Evolutionary conservation across 2,113 vertebrate species (phyloP).

Genomic region (Sapajus apella): DNA sequence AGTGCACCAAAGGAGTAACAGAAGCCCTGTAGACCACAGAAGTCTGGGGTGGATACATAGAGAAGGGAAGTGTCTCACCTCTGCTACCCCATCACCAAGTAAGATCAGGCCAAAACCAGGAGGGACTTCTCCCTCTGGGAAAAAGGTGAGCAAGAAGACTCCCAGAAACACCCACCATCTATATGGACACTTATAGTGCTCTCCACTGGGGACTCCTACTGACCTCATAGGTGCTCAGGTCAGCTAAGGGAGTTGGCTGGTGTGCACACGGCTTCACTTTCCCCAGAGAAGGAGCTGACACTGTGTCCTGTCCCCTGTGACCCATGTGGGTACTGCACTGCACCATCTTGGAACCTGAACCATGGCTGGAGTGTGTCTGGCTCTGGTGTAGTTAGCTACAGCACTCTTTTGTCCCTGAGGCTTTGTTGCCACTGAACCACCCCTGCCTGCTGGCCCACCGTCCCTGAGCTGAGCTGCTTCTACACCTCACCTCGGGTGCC

Average conservation of each 20-base stretch:
- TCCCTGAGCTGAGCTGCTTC: neutral
- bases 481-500: neutral
- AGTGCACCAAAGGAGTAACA: neutral
- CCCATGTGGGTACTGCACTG: neutral
- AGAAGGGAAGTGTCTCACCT: neutral
- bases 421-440: neutral
- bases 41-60: neutral
- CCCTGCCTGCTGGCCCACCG: neutral
- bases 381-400: neutral
- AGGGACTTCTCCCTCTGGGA: neutral
- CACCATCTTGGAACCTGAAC: neutral
- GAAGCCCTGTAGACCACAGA: neutral
- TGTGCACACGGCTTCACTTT: neutral
- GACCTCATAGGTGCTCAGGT: neutral
- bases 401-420: neutral
- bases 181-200: neutral
- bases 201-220: neutral
- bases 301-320: neutral
- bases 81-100: neutral
- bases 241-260: neutral
- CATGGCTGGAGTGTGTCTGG: neutral
- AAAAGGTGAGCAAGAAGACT: neutral
- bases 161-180: neutral
- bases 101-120: neutral
- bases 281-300: neutral